Conservation (phyloP, 2,113 vertebrate species). For the Trachemys scripta region DNA sequence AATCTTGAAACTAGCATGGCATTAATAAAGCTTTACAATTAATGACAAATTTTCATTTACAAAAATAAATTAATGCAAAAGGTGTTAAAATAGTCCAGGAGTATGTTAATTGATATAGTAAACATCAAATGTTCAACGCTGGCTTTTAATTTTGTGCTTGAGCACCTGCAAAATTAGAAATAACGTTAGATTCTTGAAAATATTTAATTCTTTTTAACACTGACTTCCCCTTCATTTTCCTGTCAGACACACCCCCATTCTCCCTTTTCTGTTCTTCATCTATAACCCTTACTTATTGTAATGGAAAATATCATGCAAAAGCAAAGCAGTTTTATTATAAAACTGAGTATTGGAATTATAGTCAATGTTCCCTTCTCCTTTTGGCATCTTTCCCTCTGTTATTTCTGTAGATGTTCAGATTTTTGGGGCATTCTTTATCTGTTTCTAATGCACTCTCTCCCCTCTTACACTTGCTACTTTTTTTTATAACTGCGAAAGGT, state of each 20-base stretch:
- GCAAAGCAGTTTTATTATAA: background rate
- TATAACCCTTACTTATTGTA: background rate
- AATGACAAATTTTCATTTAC: background rate
- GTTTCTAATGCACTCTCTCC: background rate
- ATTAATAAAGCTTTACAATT: background rate
- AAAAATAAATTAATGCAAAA: background rate
- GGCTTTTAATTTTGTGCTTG: background rate
- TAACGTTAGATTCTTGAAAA: background rate
- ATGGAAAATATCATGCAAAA: background rate
- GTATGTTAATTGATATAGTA: background rate
- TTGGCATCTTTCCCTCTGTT: background rate
- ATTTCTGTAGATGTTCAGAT: background rate
- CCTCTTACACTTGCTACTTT: background rate
- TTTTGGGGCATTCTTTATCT: background rate
- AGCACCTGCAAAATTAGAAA: background rate
- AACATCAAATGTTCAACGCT: rapidly evolving
- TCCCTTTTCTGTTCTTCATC: rapidly evolving
- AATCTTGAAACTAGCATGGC: rapidly evolving
- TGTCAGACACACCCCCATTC: background rate
- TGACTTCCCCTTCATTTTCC: background rate
- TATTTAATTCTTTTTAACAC: rapidly evolving
- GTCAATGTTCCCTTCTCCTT: background rate
- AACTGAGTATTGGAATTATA: background rate
- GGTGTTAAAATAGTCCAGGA: background rate
- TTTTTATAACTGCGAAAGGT: background rate